Evolutionary conservation across 1,140 invertebrate species (phyloP).

Genomic region (Pseudomyrmex gracilis): DNA sequence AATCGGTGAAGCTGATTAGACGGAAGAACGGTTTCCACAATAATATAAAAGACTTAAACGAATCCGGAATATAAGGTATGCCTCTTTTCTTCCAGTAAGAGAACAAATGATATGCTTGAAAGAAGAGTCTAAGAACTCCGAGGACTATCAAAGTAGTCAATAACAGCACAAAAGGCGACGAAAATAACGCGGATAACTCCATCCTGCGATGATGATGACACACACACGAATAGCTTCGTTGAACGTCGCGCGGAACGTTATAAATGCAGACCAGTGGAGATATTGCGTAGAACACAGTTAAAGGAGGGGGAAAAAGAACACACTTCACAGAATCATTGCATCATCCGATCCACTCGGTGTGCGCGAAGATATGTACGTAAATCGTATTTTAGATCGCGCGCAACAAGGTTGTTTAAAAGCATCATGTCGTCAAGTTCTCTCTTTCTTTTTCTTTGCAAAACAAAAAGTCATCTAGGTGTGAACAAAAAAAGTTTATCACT

Average conservation of each 20-base stretch:
- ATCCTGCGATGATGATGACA: background rate
- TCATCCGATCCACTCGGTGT: no score
- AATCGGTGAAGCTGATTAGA: background rate
- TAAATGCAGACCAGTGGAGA: background rate
- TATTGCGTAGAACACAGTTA: no score
- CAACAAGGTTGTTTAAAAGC: no score
- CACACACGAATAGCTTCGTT: background rate
- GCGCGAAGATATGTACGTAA: no score
- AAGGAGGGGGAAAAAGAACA: no score
- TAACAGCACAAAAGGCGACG: conserved; percentile 13
- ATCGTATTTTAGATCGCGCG: no score
- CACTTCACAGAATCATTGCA: no score
- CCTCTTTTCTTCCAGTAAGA: conserved; percentile 65
- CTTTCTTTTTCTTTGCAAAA: background rate
- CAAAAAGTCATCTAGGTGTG: background rate
- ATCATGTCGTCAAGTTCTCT: background rate
- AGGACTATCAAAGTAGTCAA: conserved; percentile 16
- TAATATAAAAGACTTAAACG: background rate
- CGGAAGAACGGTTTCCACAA: conserved; percentile 36
- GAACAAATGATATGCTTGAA: background rate
- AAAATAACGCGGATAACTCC: background rate
- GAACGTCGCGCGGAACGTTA: background rate
- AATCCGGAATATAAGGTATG: background rate
- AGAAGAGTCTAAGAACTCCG: background rate
- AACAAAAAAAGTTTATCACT: conserved; percentile 82